Percentiles rank a stretch among this genome's conserved stretches.
These are phyloP conservation scores for Coregonus clupeaformis DNA, from an alignment of 2,113 vertebrate species.

Conservation along the genomic window DNA sequence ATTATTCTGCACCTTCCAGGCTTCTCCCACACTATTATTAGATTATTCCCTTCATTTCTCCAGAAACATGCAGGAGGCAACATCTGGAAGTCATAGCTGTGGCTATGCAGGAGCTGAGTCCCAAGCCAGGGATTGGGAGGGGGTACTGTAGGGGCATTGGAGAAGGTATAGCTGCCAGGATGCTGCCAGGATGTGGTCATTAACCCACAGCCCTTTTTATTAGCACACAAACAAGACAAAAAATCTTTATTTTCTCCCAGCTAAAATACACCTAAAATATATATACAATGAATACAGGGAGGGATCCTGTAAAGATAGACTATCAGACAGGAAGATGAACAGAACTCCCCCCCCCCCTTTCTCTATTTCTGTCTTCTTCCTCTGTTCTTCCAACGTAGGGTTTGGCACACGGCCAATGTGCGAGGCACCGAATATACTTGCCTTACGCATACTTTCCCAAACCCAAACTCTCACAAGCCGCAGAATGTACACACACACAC, in stretches of 20 bases:
- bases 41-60: neutral
- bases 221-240: too few species aligned
- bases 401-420: neutral
- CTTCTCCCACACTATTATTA: neutral
- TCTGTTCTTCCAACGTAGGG: neutral
- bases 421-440: neutral
- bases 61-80: neutral
- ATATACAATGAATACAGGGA: neutral
- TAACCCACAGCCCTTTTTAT: neutral
- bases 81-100: conserved; percentile 1
- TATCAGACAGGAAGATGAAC: neutral
- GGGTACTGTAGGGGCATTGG: neutral
- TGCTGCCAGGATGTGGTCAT: neutral
- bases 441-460: neutral
- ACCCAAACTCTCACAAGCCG: neutral
- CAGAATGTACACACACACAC: neutral
- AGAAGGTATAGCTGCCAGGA: neutral
- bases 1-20: conserved; percentile 10
- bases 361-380: neutral
- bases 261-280: neutral
- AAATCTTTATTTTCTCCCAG: too few species aligned
- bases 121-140: neutral
- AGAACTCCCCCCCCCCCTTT: neutral
- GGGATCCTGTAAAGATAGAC: neutral
- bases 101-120: neutral